phyloP scores from a whole-genome alignment of 1,140 invertebrate genomes.

The Trichonephila clavipes region DNA sequence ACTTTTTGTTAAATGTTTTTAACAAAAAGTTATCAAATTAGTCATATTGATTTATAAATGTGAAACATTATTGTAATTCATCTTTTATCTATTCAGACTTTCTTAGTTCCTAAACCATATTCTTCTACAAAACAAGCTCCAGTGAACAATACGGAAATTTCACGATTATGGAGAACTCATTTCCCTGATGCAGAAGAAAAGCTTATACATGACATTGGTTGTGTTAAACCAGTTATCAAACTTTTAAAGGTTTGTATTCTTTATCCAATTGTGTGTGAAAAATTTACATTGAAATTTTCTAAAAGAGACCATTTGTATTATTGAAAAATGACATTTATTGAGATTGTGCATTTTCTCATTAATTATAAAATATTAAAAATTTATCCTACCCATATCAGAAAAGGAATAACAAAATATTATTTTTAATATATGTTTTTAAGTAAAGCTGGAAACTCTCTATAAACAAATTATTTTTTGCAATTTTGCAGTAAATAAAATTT shows the following conservation, averaged over 20 bases:
- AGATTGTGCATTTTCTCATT: too few relatives aligned
- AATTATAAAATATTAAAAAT: too few relatives aligned
- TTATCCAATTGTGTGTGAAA: not conserved
- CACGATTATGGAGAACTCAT: slow-evolving; percentile 64
- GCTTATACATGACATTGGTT: slow-evolving; percentile 60
- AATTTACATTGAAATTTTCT: not conserved
- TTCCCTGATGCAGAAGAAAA: slow-evolving; percentile 63
- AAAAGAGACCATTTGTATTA: too few relatives aligned
- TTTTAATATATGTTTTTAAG: too few relatives aligned
- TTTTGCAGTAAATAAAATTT: too few relatives aligned
- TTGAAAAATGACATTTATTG: too few relatives aligned
- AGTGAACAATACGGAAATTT: slow-evolving; percentile 19
- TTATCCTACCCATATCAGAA: too few relatives aligned
- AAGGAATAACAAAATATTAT: too few relatives aligned
- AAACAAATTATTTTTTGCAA: too few relatives aligned
- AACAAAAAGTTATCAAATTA: not conserved
- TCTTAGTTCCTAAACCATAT: slow-evolving; percentile 63
- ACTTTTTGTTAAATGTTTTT: not conserved
- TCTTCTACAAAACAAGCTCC: slow-evolving; percentile 33
- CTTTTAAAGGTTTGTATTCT: slow-evolving; percentile 69
- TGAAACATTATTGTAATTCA: not conserved
- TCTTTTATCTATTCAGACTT: slow-evolving; percentile 25
- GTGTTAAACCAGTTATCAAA: slow-evolving; percentile 72
- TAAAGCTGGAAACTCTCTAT: too few relatives aligned
- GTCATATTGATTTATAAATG: not conserved